These are phyloP conservation scores for Solenopsis invicta DNA, from an alignment of 1,140 invertebrate species.

Conservation along the genomic window DNA sequence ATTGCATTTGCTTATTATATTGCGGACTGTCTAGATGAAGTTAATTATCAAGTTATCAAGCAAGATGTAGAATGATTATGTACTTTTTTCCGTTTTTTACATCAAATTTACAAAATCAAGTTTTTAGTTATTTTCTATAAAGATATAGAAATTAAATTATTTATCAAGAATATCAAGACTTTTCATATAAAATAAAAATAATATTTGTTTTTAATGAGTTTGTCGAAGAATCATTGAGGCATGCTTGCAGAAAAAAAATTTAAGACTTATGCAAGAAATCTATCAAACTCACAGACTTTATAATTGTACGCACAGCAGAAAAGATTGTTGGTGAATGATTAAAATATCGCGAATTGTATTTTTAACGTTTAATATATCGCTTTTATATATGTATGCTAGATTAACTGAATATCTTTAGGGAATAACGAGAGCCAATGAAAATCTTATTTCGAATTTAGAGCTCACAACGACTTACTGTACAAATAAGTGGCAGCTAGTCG, in stretches of 20 bases:
- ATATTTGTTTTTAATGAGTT: not conserved
- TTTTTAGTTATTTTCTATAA: not conserved
- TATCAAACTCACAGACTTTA: not conserved
- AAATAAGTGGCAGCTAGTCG: conserved; percentile 37
- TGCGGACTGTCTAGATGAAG: not conserved
- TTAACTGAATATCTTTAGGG: not conserved
- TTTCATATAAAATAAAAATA: not conserved
- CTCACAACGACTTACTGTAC: not conserved
- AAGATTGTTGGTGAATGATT: not conserved
- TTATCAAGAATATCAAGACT: not conserved
- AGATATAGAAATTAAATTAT: not conserved
- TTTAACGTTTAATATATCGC: not conserved
- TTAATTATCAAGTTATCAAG: conserved; percentile 14
- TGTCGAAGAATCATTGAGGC: not conserved
- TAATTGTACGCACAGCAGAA: not conserved
- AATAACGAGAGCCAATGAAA: not conserved
- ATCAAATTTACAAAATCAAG: not conserved
- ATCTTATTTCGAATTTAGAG: not conserved
- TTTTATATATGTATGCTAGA: not conserved
- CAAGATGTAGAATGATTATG: not conserved
- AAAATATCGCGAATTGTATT: not conserved
- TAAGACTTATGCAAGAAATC: not conserved
- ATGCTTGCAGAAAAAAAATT: not conserved
- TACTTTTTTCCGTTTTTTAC: not conserved
- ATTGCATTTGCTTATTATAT: not conserved